Evolutionary conservation across 2,113 vertebrate genomes (phyloP).

Genomic region (Dolichotis patagonum): DNA sequence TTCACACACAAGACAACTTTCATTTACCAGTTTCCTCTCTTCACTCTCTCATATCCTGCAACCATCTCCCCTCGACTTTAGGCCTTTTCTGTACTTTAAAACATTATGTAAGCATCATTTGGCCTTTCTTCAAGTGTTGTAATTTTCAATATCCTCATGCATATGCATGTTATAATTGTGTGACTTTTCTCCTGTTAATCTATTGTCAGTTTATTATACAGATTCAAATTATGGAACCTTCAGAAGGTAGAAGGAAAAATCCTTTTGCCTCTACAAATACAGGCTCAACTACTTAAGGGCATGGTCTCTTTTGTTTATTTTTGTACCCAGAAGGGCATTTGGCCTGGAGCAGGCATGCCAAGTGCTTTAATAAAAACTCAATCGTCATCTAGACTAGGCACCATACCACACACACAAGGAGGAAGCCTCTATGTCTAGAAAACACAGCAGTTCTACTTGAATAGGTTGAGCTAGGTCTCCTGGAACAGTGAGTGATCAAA

Average conservation of each 20-base stretch:
- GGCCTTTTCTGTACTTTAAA: background rate
- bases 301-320: background rate
- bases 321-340: conserved; percentile 12
- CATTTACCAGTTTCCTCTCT: background rate
- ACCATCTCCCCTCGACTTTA: background rate
- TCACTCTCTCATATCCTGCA: background rate
- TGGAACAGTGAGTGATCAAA: background rate
- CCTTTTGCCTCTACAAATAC: background rate
- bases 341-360: background rate
- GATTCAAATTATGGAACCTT: background rate
- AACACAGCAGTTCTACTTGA: conserved; percentile 2
- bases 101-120: background rate
- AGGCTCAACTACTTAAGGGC: background rate
- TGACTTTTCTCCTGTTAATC: background rate
- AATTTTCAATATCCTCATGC: background rate
- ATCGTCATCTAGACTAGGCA: background rate
- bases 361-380: conserved; percentile 42
- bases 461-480: background rate
- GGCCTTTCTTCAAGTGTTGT: background rate
- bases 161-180: background rate
- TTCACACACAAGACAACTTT: background rate
- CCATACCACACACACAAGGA: background rate
- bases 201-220: background rate
- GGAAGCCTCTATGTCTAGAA: background rate
- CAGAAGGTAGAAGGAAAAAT: background rate